Evolutionary conservation across 2,888 invertebrate genomes (phyloP).

Genomic region (Dasysyrphus albostriatus): DNA sequence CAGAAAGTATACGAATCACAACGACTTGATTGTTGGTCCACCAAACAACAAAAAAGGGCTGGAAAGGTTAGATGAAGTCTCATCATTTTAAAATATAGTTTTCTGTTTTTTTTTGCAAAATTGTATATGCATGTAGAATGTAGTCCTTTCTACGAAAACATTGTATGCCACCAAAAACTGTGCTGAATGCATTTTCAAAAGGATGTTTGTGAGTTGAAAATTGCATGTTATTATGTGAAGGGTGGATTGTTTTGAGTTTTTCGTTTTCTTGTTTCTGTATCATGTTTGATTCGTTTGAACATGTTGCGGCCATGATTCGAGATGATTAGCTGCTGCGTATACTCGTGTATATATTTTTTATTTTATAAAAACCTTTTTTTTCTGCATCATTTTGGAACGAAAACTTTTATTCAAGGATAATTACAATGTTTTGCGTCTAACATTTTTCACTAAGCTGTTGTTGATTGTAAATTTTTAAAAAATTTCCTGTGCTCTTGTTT

Average conservation of each 20-base stretch:
- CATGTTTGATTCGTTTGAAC: constrained; percentile 63
- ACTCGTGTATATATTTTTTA: background rate
- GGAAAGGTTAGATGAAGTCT: background rate
- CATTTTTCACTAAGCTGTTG: constrained; percentile 52
- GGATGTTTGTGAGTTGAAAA: constrained; percentile 74
- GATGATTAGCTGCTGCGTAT: constrained; percentile 38
- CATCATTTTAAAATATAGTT: constrained; percentile 16
- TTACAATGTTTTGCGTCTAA: constrained; percentile 73
- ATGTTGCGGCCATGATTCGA: constrained; percentile 48
- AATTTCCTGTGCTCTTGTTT: constrained; percentile 39
- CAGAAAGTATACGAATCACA: constrained; percentile 14
- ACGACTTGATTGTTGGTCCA: constrained; percentile 41
- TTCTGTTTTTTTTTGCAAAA: background rate
- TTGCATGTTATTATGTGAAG: constrained; percentile 76
- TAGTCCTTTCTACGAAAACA: constrained; percentile 29
- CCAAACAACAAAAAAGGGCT: background rate
- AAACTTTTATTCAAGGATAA: constrained; percentile 67
- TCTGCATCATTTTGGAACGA: constrained; percentile 1
- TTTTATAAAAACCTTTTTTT: background rate
- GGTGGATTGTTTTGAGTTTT: constrained; percentile 60
- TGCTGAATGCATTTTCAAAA: constrained; percentile 46
- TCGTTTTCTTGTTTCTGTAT: constrained; percentile 29
- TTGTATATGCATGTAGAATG: background rate
- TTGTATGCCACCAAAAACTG: constrained; percentile 21
- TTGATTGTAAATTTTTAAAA: constrained; percentile 64